Evolutionary conservation across 1,140 invertebrate species (phyloP), one percentile per base, ranked within the genome.

Genomic region (Nasonia giraulti): DNA sequence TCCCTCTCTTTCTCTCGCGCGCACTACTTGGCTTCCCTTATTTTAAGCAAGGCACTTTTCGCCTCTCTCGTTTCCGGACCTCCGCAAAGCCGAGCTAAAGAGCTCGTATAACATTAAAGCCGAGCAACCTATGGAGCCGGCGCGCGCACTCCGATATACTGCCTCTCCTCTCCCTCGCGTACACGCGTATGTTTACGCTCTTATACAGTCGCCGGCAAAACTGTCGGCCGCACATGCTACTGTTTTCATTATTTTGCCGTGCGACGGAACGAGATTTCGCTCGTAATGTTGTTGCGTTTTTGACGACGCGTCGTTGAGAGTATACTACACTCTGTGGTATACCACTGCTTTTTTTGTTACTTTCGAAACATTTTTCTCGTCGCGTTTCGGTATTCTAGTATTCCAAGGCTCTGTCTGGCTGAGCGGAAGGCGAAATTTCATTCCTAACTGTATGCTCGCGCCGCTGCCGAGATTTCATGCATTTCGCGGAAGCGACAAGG

Each of bases 21-120:
- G 1, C 68, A 31, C 68, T 75, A 31, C 68, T 75, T 44, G 20
- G 37, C 75, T 40, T 23, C 40, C 44, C 75, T 77, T 77, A 50
- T 77, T 77, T 77, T 77, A 77, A 76, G n/a, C 37, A 20, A 44
- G 75, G 44, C 55, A 80, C 50, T 80, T 80, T 62, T 80, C 77
- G 77, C 62, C 55, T 31, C 50, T 23, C n/a, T 78, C 31, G n/a
- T 73, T 31, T 37, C 27, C 33, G 71, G 71, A 73, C 27, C 33
- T 73, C 76, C 1, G 23, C 76, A 31, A 14, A 12, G 74, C 74
- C 74, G 68, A 71, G 73, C 17, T 75, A 75, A 37, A 75, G 73
- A 27, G 44, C 47, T 77, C 75, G 75, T 77, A 77, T 50, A 77
- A 77, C 75, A 77, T 77, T 77, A 77, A 47, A 50, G 33, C 47